A percentile compares a stretch with the other conserved stretches of the same genome.
Evolutionary conservation across 2,797 vertebrate genomes (phyloP).

Genomic region (Cossypha caffra): DNA sequence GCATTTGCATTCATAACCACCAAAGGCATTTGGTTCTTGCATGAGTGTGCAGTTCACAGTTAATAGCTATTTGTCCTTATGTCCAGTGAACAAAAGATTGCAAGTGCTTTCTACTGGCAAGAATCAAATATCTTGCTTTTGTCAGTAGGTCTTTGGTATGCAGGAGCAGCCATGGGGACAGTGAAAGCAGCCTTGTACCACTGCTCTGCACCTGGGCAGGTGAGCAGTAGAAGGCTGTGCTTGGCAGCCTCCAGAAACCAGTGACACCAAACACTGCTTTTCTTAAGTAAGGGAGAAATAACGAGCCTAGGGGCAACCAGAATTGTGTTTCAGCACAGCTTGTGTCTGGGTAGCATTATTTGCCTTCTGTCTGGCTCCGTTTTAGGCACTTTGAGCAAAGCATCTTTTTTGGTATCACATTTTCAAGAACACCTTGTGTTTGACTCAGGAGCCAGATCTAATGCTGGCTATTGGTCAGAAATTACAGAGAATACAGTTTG

Average conservation of each 20-base stretch:
- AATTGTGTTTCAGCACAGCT: not conserved
- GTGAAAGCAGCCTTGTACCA: not conserved
- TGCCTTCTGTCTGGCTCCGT: not conserved
- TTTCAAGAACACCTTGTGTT: not conserved
- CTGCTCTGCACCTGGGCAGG: conserved; percentile 30
- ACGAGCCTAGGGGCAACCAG: not conserved
- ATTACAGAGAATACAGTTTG: not conserved
- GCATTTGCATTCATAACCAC: not conserved
- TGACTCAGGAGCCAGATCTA: not conserved
- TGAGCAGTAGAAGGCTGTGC: conserved; percentile 8
- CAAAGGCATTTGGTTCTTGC: conserved; percentile 5
- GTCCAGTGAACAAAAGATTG: conserved; percentile 19
- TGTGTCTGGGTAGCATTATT: not conserved
- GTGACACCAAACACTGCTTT: not conserved
- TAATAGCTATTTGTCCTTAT: conserved; percentile 27
- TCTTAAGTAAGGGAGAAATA: not conserved
- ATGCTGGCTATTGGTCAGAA: not conserved
- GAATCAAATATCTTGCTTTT: conserved; percentile 16
- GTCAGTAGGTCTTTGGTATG: conserved; percentile 13
- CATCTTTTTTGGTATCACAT: not conserved
- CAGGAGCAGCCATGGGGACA: not conserved
- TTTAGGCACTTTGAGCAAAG: not conserved
- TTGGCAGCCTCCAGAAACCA: not conserved
- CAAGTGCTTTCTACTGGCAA: conserved; percentile 40
- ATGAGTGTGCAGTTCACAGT: not conserved